phyloP scores from a whole-genome alignment of 2,113 vertebrate genomes.

The Laticauda colubrina region DNA sequence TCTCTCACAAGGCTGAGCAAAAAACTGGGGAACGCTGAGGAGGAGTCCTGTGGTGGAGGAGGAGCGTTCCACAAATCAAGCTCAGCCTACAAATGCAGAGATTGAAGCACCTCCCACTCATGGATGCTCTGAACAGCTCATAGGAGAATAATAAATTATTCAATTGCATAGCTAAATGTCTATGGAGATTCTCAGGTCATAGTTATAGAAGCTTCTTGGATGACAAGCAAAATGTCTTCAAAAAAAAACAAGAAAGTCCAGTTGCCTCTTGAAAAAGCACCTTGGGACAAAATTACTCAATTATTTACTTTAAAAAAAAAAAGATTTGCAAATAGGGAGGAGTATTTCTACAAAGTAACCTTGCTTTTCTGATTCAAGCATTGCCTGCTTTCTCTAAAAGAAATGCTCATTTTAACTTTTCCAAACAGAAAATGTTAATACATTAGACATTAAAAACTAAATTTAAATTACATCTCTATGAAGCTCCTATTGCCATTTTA shows the following conservation, averaged over 20 bases:
- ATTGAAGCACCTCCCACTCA: too few relatives aligned
- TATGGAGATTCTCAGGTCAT: too few relatives aligned
- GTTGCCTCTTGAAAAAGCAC: too few relatives aligned
- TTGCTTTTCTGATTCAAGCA: conserved; percentile 20
- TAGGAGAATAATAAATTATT: not conserved
- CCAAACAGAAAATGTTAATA: not conserved
- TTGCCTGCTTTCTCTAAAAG: conserved; percentile 15
- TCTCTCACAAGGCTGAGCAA: too few relatives aligned
- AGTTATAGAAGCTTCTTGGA: too few relatives aligned
- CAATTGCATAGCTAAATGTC: not conserved
- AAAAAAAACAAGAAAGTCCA: too few relatives aligned
- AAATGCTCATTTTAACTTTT: not conserved
- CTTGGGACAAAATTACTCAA: not conserved
- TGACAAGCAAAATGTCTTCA: too few relatives aligned
- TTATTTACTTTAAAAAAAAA: not conserved
- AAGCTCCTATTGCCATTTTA: not conserved
- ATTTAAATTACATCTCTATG: conserved; percentile 1
- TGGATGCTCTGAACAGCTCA: too few relatives aligned
- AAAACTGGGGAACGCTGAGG: too few relatives aligned
- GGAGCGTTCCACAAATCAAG: too few relatives aligned
- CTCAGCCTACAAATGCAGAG: too few relatives aligned
- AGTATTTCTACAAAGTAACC: conserved; percentile 7
- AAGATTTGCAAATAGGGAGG: conserved; percentile 26
- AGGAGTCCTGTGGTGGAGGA: too few relatives aligned
- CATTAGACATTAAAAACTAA: not conserved